These are phyloP conservation scores for Willisornis vidua DNA, from an alignment of 2,113 vertebrate species.

Conservation along the genomic window DNA sequence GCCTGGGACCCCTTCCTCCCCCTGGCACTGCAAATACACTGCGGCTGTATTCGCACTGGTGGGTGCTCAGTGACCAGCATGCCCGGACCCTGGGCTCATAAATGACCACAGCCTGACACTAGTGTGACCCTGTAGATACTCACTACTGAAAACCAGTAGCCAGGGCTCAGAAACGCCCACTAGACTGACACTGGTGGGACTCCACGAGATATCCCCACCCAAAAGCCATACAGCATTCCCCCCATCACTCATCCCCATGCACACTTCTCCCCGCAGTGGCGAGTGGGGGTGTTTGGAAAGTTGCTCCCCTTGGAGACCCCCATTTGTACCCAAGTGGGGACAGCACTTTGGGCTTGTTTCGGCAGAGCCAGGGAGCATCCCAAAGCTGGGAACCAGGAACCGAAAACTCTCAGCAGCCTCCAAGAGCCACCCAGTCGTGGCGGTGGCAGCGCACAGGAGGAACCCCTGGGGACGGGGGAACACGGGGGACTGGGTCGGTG, in stretches of 20 bases:
- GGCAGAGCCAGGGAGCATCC: neutral
- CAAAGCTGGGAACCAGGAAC: neutral
- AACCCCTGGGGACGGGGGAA: neutral
- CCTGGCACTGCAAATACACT: fast-evolving
- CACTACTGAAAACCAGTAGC: neutral
- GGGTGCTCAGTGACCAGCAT: too few species aligned
- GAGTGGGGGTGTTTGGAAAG: fast-evolving
- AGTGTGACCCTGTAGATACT: fast-evolving
- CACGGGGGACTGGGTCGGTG: neutral
- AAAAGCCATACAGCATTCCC: neutral
- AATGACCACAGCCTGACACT: neutral
- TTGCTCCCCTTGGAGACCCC: neutral
- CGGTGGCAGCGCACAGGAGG: neutral
- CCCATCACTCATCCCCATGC: neutral
- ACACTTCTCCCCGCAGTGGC: neutral
- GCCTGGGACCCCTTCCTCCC: neutral
- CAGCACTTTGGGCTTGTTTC: neutral
- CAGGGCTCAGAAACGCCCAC: neutral
- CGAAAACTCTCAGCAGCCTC: neutral
- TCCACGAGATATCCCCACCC: fast-evolving
- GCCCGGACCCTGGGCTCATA: neutral
- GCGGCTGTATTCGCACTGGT: neutral
- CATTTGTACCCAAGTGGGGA: too few species aligned
- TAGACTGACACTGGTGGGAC: fast-evolving
- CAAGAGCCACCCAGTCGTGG: neutral